Base-by-base conservation (phyloP, 2,888 invertebrate species). In the Mermis nigrescens region DNA sequence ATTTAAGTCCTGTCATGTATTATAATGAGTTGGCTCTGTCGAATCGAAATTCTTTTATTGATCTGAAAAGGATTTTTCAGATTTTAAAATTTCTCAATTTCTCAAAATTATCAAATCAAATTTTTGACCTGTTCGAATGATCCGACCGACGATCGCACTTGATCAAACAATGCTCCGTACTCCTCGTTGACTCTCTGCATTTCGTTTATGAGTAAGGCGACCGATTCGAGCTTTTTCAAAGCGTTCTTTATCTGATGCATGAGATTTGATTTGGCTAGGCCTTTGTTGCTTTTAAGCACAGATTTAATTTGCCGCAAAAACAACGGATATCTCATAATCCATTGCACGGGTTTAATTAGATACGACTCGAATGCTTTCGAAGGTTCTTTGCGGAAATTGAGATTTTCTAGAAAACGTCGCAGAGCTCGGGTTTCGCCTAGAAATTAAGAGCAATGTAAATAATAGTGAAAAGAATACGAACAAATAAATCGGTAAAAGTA, bases 161-260 rank as follows among this genome's bases (percentile, higher is more conserved):
- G 91, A 79, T 94, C 92, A 78, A 95, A 94, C 75, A 92, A 91
- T 71, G 88, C 86, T 69, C 95, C 95, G 77, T 94, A 94, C 77
- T 95, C 94, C 79, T 95, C 94, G 76, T 94, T 92, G 72, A 94
- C 92, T 79, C 94, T 83, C 80, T 94, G 94, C 92, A 94, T 94
- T 79, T 94, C 92, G 78, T 94, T 95, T 71, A 95, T 94, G 78
- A 95, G 94, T 77, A 94, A 92, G 54, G 94, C 94, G 67, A 94
- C 94, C 76, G 91, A 89, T 74, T 94, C 92, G 92, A 94, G 94
- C 66, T 89, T 61, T 27, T 48, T 19, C 53, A 61, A 57, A 1
- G 62, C 61, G n/a, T 62, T 57, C 55, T 3, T 24, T 7, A 55
- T 31, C 78, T 91, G 91, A 70, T 85, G 82, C 77, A 91, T 90